Evolutionary conservation across 2,113 vertebrate genomes (phyloP).

Genomic region (Oxyruncus cristatus): DNA sequence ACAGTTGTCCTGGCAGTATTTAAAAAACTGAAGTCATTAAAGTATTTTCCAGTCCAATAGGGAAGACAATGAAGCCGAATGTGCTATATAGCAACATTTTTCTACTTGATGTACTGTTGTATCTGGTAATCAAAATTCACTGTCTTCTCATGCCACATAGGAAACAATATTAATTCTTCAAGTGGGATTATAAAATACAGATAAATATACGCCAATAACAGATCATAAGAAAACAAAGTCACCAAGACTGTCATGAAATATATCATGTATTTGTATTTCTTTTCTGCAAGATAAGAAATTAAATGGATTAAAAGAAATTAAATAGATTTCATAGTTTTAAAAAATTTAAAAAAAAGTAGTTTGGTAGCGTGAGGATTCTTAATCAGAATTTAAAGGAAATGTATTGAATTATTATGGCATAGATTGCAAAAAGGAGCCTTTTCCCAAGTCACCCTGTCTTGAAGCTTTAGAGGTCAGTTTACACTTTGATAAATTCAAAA

Average conservation of each 20-base stretch:
- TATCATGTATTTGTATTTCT: not conserved
- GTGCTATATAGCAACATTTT: not conserved
- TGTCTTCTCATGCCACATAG: not conserved
- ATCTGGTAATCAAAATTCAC: not conserved
- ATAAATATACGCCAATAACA: not conserved
- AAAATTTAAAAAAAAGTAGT: not conserved
- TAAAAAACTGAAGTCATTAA: not conserved
- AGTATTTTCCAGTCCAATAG: constrained; percentile 3
- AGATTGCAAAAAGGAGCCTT: not conserved
- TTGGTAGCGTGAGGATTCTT: not conserved
- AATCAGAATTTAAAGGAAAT: not conserved
- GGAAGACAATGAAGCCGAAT: not conserved
- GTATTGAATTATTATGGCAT: not conserved
- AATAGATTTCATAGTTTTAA: not conserved
- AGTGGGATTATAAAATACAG: not conserved
- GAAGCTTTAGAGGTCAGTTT: not conserved
- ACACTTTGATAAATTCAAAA: not conserved
- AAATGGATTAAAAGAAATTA: not conserved
- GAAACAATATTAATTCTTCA: not conserved
- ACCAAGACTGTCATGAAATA: not conserved
- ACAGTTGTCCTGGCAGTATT: not conserved
- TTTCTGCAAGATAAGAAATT: not conserved
- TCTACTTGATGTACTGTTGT: not conserved
- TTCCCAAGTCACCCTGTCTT: not conserved
- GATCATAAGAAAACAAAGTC: not conserved